Percentiles rank a stretch among this genome's conserved stretches.
phyloP scores from a whole-genome alignment of 2,797 vertebrate genomes.

The Taeniopygia guttata region DNA sequence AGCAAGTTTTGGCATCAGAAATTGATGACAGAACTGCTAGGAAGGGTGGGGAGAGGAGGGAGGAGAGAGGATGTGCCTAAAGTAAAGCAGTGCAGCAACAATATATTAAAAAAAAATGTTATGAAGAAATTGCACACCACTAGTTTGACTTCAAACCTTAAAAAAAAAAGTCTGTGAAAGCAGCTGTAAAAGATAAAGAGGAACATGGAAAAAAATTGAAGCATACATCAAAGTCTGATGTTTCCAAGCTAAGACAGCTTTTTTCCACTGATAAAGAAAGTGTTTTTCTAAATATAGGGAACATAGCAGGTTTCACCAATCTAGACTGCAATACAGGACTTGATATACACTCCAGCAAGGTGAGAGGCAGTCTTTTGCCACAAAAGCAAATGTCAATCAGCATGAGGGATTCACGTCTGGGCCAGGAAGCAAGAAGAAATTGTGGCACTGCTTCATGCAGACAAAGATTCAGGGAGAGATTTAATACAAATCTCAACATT shows the following conservation, averaged over 20 bases:
- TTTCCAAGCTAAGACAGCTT: neutral
- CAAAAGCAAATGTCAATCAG: neutral
- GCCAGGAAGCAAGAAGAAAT: neutral
- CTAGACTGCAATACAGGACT: neutral
- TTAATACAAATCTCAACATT: neutral
- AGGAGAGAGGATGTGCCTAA: neutral
- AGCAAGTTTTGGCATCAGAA: neutral
- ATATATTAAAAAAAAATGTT: neutral
- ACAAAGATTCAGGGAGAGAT: neutral
- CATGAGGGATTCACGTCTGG: neutral
- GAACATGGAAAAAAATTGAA: conserved; percentile 8
- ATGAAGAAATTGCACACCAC: neutral
- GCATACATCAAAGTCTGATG: neutral
- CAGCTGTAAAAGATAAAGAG: neutral
- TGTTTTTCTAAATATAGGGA: neutral
- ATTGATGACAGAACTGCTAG: neutral
- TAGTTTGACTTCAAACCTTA: neutral
- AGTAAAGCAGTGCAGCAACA: neutral
- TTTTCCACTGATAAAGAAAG: neutral
- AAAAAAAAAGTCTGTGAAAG: neutral
- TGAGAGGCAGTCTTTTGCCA: neutral
- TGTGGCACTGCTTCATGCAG: neutral
- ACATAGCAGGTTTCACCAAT: neutral
- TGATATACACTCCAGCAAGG: neutral
- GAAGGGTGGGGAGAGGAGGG: neutral